These are phyloP conservation scores for Distichodus sexfasciatus DNA, from an alignment of 2,797 vertebrate genomes.

Conservation along the genomic window DNA sequence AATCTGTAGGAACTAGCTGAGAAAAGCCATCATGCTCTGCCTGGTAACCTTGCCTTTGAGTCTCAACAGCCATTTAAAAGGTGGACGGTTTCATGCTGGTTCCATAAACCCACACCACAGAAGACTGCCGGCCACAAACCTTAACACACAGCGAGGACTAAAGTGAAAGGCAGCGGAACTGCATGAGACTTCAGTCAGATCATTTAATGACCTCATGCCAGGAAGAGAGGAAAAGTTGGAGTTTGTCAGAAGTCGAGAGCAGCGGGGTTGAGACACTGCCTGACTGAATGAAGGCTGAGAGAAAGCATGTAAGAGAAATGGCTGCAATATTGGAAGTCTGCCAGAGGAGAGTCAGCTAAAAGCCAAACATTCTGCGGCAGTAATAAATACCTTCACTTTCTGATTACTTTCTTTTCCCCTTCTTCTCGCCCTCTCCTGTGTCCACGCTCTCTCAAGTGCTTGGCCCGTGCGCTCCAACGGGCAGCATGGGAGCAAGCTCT, in stretches of 20 bases:
- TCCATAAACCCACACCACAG: slow-evolving; percentile 27
- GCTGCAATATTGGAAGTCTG: slow-evolving; percentile 49
- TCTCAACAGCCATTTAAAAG: slow-evolving; percentile 9
- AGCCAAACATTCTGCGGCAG: slow-evolving; percentile 60
- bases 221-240: slow-evolving; percentile 43
- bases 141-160: background rate
- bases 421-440: slow-evolving; percentile 26
- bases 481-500: slow-evolving; percentile 39
- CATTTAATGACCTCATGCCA: slow-evolving; percentile 47
- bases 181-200: slow-evolving; percentile 41
- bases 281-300: slow-evolving; percentile 54
- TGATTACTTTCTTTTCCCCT: slow-evolving; percentile 48
- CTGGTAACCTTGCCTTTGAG: background rate
- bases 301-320: slow-evolving; percentile 56
- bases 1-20: slow-evolving; percentile 1
- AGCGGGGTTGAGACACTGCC: slow-evolving; percentile 38
- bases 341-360: slow-evolving; percentile 67
- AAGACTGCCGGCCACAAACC: background rate
- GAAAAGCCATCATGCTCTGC: slow-evolving; percentile 2
- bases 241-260: slow-evolving; percentile 49
- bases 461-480: slow-evolving; percentile 57
- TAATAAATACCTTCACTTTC: slow-evolving; percentile 68
- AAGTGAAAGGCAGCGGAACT: slow-evolving; percentile 3
- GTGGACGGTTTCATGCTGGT: slow-evolving; percentile 6
- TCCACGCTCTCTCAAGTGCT: slow-evolving; percentile 41